Evolutionary conservation across 1,140 invertebrate genomes (phyloP).

Genomic region (Watersipora subatra): DNA sequence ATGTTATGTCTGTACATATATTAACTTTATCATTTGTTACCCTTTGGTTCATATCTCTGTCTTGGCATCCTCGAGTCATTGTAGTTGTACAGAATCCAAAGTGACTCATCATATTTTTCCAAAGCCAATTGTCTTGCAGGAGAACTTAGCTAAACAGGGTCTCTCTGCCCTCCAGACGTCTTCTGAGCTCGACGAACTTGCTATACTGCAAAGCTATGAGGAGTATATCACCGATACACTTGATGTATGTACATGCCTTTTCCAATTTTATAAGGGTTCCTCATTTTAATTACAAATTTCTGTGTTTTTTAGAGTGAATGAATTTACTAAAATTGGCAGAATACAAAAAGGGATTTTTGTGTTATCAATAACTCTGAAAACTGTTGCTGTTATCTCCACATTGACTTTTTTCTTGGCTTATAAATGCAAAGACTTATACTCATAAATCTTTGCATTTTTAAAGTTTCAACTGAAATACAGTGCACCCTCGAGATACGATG

Average conservation of each 20-base stretch:
- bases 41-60: too few relatives aligned
- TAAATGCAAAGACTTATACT: not conserved
- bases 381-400: too few relatives aligned
- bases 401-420: not conserved
- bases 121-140: constrained; percentile 40
- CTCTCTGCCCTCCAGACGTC: constrained; percentile 61
- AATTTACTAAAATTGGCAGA: not conserved
- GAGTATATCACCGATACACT: constrained; percentile 71
- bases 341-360: not conserved
- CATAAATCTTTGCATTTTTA: too few relatives aligned
- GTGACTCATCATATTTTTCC: too few relatives aligned
- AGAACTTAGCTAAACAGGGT: constrained; percentile 59
- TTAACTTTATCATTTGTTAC: too few relatives aligned
- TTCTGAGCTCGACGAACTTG: constrained; percentile 72
- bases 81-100: too few relatives aligned
- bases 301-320: not conserved
- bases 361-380: too few relatives aligned
- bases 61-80: too few relatives aligned
- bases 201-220: constrained; percentile 59
- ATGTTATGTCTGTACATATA: too few relatives aligned
- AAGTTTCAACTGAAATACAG: too few relatives aligned
- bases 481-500: too few relatives aligned
- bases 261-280: not conserved
- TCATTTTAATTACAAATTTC: not conserved
- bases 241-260: constrained; percentile 53